A percentile compares a stretch with the other conserved stretches of the same genome.
Conservation (phyloP, 2,888 invertebrate species). For the Cyaniris semiargus region DNA sequence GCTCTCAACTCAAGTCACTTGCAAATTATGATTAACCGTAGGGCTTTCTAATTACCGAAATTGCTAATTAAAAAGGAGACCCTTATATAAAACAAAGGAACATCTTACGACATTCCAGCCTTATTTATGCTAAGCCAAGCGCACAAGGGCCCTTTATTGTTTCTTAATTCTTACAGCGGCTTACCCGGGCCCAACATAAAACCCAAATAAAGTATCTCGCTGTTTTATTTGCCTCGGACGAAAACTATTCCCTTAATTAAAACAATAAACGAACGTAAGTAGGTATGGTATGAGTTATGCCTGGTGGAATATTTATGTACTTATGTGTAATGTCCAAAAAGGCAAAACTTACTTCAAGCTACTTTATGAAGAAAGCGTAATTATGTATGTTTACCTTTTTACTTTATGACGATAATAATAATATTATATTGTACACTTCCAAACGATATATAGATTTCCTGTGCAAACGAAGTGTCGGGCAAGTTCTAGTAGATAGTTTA, state of each 20-base stretch:
- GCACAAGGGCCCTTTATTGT: slow-evolving; percentile 15
- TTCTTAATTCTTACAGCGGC: slow-evolving; percentile 19
- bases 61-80: slow-evolving; percentile 1
- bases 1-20: not conserved
- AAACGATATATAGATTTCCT: no score
- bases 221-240: not conserved
- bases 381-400: no score
- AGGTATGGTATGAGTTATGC: not conserved
- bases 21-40: not conserved
- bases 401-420: no score
- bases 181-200: slow-evolving; percentile 5
- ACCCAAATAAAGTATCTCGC: slow-evolving; percentile 6
- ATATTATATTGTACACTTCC: no score
- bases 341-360: no score
- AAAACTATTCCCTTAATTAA: slow-evolving; percentile 13
- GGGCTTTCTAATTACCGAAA: slow-evolving; percentile 6
- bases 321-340: no score
- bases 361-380: no score
- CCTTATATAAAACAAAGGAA: slow-evolving; percentile 8
- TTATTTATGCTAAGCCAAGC: slow-evolving; percentile 21
- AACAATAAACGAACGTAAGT: not conserved
- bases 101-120: slow-evolving; percentile 15
- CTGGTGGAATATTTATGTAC: not conserved
- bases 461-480: no score
- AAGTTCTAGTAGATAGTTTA: no score